phyloP scores from a whole-genome alignment of 2,113 vertebrate genomes.

The Cyanistes caeruleus region DNA sequence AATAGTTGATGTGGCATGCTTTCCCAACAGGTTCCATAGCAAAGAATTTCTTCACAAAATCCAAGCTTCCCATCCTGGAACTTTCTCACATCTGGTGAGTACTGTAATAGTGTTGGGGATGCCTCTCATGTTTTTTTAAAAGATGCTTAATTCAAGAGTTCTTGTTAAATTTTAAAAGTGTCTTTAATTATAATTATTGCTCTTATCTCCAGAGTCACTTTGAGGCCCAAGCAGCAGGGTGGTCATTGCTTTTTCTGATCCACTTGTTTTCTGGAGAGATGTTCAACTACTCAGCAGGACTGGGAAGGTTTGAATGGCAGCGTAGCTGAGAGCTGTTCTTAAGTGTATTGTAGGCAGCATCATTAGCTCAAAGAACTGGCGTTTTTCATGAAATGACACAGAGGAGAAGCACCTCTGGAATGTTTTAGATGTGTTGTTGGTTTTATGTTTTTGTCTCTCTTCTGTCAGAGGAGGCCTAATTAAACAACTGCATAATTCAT shows the following conservation, averaged over 20 bases:
- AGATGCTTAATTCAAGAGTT: not conserved
- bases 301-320: not conserved
- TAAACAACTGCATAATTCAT: conserved; percentile 46
- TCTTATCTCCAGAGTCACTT: conserved; percentile 37
- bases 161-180: conserved; percentile 10
- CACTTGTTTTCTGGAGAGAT: conserved; percentile 34
- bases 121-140: not conserved
- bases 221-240: conserved; percentile 21
- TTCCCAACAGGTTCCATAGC: conserved; percentile 86
- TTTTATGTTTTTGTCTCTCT: conserved; percentile 36
- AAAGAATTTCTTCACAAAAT: conserved; percentile 98
- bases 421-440: conserved; percentile 26
- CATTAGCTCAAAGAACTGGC: conserved; percentile 10
- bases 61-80: conserved; percentile 93
- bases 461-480: conserved; percentile 50
- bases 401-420: conserved; percentile 34
- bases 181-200: conserved; percentile 35
- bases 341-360: not conserved
- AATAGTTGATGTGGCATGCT: not conserved
- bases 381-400: conserved; percentile 4
- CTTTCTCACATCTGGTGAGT: conserved; percentile 97
- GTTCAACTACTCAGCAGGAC: not conserved
- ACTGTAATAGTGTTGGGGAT: not conserved
- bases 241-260: conserved; percentile 16
- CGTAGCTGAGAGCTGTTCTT: conserved; percentile 23